Base-by-base conservation (phyloP, 2,888 invertebrate genomes). In the Pteria penguin region DNA sequence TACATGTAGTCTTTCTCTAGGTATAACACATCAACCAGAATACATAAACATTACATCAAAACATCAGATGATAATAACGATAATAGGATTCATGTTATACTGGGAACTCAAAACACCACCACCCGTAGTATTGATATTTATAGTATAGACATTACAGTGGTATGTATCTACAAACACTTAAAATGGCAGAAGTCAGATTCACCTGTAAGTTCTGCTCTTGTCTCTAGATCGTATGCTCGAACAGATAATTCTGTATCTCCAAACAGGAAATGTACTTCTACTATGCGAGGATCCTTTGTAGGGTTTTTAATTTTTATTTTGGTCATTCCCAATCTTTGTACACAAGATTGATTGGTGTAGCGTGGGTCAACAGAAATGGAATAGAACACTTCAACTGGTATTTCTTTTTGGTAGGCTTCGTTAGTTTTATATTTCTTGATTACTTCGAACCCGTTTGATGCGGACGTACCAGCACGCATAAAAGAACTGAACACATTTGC, bases 161-260 rank as follows among this genome's bases (percentile, higher is more conserved):
- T n/a, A n/a, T n/a, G n/a, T n/a, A n/a, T n/a, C n/a, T n/a, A n/a
- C n/a, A n/a, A n/a, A n/a, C n/a, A n/a, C n/a, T n/a, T n/a, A n/a
- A n/a, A n/a, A n/a, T n/a, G n/a, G n/a, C n/a, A n/a, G n/a, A n/a
- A n/a, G n/a, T n/a, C n/a, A n/a, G n/a, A n/a, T n/a, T n/a, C n/a
- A n/a, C n/a, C n/a, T n/a, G n/a, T n/a, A n/a, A n/a, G n/a, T n/a
- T n/a, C n/a, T n/a, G n/a, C n/a, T n/a, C n/a, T 55, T 11, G 61
- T 65, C 18, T 72, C 65, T 61, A 27, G 60, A 1, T 77, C 81
- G 11, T 58, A 24, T 2, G 79, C 81, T 22, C 33, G 63, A 14
- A 79, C 22, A 24, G 71, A 71, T 11, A 81, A 68, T 24, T 79
- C 79, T 0, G 81, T 81, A 26, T 79, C 79, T 0, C 81, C 81